Evolutionary conservation across 1,140 invertebrate species (phyloP).

Genomic region (Leguminivora glycinivorella): DNA sequence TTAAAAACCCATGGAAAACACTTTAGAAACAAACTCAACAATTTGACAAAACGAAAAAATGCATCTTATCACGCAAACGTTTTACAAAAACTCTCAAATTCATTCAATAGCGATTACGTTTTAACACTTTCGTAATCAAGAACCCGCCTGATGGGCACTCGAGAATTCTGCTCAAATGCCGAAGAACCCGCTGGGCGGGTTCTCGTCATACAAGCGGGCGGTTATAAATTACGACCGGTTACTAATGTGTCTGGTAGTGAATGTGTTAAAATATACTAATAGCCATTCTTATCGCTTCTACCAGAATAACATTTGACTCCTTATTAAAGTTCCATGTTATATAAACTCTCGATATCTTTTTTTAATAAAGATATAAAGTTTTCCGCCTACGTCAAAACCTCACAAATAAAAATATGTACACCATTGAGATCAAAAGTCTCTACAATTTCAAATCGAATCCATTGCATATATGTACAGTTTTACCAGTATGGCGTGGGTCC

Average conservation of each 20-base stretch:
- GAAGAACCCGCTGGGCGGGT: too few relatives aligned
- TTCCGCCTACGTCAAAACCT: not conserved
- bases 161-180: too few relatives aligned
- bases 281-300: not conserved
- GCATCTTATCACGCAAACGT: not conserved
- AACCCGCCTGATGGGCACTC: too few relatives aligned
- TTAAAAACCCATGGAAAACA: not conserved
- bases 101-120: not conserved
- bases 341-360: not conserved
- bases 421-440: constrained; percentile 13
- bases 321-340: not conserved
- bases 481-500: constrained; percentile 67
- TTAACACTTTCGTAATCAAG: too few relatives aligned
- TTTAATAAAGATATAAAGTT: not conserved
- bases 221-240: too few relatives aligned
- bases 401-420: constrained; percentile 27
- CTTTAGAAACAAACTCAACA: constrained; percentile 4
- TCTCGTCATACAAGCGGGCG: too few relatives aligned
- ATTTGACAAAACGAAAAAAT: constrained; percentile 24
- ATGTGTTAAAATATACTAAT: not conserved
- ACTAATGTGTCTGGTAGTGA: too few relatives aligned
- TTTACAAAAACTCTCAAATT: not conserved
- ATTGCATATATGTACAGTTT: not conserved
- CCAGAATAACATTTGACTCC: too few relatives aligned
- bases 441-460: constrained; percentile 5